Percentiles rank a stretch among this genome's conserved stretches.
These are phyloP conservation scores for Eupithecia centaureata DNA, from an alignment of 2,888 invertebrate genomes.

Conservation along the genomic window DNA sequence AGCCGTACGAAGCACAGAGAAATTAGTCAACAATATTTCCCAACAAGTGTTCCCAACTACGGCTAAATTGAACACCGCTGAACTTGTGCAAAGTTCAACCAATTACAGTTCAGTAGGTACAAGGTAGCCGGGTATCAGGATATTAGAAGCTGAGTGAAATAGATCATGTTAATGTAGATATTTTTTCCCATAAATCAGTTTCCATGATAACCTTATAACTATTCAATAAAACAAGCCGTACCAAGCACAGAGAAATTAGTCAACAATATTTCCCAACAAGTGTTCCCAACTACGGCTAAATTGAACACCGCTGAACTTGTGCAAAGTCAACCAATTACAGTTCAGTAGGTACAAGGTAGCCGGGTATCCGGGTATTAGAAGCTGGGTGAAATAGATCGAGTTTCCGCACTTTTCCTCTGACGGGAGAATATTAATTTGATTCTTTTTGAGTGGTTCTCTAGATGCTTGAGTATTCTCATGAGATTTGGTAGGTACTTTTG, in stretches of 20 bases:
- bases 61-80: background rate
- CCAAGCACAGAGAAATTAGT: no score
- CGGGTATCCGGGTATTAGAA: slow-evolving; percentile 1
- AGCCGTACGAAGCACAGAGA: no score
- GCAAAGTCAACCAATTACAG: background rate
- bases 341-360: background rate
- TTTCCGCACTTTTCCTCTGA: background rate
- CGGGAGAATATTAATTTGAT: slow-evolving; percentile 10
- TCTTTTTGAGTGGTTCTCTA: background rate
- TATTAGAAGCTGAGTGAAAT: background rate
- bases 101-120: background rate
- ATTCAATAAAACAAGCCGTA: no score
- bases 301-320: background rate
- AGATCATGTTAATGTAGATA: no score
- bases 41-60: background rate
- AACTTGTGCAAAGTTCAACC: background rate
- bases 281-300: background rate
- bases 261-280: background rate
- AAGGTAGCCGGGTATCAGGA: background rate
- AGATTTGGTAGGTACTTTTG: background rate
- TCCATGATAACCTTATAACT: no score
- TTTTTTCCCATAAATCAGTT: no score
- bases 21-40: background rate
- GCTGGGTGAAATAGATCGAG: background rate
- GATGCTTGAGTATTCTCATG: background rate